These are phyloP conservation scores for Amphilophus citrinellus DNA, from an alignment of 2,113 vertebrate species.

Conservation along the genomic window DNA sequence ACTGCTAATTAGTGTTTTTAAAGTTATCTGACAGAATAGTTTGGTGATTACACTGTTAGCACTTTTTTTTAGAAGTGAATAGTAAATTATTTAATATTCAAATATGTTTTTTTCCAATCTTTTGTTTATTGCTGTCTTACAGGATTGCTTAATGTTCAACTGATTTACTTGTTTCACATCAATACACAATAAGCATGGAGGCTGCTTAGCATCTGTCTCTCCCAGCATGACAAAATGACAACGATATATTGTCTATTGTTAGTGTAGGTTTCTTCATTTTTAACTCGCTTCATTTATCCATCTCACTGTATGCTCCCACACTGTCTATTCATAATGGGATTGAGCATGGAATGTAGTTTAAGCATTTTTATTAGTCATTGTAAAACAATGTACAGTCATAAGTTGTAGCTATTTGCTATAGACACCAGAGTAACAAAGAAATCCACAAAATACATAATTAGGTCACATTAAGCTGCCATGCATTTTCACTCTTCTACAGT, in stretches of 20 bases:
- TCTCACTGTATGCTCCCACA: background rate
- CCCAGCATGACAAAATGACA: constrained; percentile 36
- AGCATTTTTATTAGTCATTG: background rate
- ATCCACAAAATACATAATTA: constrained; percentile 8
- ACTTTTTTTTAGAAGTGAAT: constrained; percentile 38
- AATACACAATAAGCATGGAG: constrained; percentile 29
- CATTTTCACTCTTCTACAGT: background rate
- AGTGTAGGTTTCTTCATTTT: background rate
- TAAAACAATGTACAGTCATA: background rate
- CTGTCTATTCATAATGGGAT: background rate
- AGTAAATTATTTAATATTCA: constrained; percentile 59
- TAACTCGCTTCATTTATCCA: constrained; percentile 7
- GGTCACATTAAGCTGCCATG: background rate
- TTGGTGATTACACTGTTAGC: constrained; percentile 19
- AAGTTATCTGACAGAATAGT: constrained; percentile 41
- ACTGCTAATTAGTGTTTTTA: constrained; percentile 28
- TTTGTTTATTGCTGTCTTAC: constrained; percentile 19
- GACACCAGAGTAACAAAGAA: constrained; percentile 16
- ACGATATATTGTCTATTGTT: constrained; percentile 32
- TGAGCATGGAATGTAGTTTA: constrained; percentile 17
- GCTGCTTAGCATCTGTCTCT: constrained; percentile 26
- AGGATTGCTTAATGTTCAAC: constrained; percentile 10
- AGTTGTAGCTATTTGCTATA: background rate
- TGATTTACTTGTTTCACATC: constrained; percentile 34
- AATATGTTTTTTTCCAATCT: background rate